Evolutionary conservation across 2,888 invertebrate species (phyloP), one percentile per base, ranked within the genome.

Genomic region (Pyrochroa serraticornis): DNA sequence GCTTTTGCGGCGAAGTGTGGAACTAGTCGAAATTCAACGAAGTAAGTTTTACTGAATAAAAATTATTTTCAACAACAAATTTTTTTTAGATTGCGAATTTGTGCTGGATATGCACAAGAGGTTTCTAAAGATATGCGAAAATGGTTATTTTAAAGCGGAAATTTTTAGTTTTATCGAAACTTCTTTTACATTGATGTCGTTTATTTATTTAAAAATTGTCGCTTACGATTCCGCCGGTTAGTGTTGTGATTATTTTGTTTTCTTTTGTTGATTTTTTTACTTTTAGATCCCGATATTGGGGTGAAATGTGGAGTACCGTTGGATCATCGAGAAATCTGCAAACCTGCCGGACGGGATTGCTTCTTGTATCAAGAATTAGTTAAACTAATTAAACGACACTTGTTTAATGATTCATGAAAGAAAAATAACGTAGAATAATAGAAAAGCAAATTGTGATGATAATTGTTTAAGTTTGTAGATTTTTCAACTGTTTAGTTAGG

Each of bases 241-340:
- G 55, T 53, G 42, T 8, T 34, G 35, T 35, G 6, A 44, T 38
- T 14, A 50, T 34, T 35, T 44, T 41, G 7, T n/a, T 32, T 30
- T 42, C 14, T 9, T 49, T 35, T 35, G 10, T 32, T 51, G 36
- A 32, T 30, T 43, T 42, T n/a, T 63, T 56, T 50, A 57, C 33
- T 74, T 79, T 5, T 79, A 92, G 93, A 94, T 82, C 90, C 91
- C 0, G 91, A 91, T 8, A 84, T 91, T 53, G 94, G 93, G 1
- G 84, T 87, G 13, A 84, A 90, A 49, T 86, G 87, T 67, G 87
- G 88, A 13, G 86, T 93, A 8, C 86, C 88, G 0, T 82, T 91
- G 46, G 91, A 93, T 77, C 94, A 95, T 79, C 79, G 93, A 37
- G 90, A 92, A 77, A 91, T 93, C 58, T 94, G 94, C 80, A 95